phyloP scores from a whole-genome alignment of 2,113 vertebrate genomes.

The Uria lomvia region DNA sequence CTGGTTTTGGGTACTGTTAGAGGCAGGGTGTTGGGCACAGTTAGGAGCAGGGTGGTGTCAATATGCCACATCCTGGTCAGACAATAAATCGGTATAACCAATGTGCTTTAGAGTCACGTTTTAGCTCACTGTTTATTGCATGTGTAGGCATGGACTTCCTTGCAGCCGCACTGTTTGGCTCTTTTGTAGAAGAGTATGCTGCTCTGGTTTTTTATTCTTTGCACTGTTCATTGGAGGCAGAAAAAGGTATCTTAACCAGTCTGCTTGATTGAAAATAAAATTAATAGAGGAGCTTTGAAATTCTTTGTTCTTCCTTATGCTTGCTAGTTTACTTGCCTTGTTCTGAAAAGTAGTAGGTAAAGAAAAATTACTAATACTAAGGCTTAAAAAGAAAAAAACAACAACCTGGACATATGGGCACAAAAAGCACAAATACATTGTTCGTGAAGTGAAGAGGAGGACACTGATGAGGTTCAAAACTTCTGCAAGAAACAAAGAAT shows the following conservation, averaged over 20 bases:
- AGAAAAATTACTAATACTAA: neutral
- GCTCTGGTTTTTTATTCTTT: neutral
- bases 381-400: neutral
- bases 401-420: neutral
- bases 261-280: neutral
- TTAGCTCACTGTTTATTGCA: neutral
- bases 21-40: neutral
- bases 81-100: neutral
- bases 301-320: neutral
- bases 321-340: neutral
- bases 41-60: neutral
- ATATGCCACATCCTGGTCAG: neutral
- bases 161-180: neutral
- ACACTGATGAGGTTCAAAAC: neutral
- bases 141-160: neutral
- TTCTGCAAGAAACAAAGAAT: neutral
- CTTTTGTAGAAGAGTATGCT: neutral
- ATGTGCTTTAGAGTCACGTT: neutral
- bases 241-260: neutral
- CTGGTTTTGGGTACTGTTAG: neutral
- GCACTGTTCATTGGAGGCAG: neutral
- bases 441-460: neutral
- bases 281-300: neutral
- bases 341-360: neutral
- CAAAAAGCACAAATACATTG: neutral